Base-by-base conservation (phyloP, 23 tunicate species). In the Halocynthia aurantium region DNA sequence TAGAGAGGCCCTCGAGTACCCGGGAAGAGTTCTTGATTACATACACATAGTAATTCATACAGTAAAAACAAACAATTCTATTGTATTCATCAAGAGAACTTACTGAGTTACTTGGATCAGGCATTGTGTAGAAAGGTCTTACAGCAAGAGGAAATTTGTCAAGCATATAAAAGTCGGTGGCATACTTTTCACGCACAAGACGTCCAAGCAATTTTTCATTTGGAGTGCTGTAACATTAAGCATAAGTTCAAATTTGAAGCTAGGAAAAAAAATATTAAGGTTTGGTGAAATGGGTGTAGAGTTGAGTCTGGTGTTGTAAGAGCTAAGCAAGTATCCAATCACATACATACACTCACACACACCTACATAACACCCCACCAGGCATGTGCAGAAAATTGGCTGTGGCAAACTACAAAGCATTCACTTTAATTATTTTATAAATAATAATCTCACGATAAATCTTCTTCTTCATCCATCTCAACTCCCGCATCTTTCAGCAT, bases 41-140 rank as follows among this genome's bases (percentile, higher is more conserved):
- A 31, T 31, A 31, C 44, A 31, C 44, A 31, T 31, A 31, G 2
- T 31, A 31, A 31, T 31, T 58, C 15, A 1, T 58, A n/a, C 2
- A 31, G 44, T 31, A 31, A 31, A 31, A 31, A 31, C 44, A 31
- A 31, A 31, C 44, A 31, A 31, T 31, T 31, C 44, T 31, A 2
- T 31, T 31, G 44, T 31, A 31, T 31, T 31, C 44, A 31, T 31
- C 44, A 31, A 31, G 44, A 12, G 9, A 55, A 77, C 85, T 55
- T 78, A 90, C 96, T 31, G 89, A 81, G 55, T 96, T 83, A 13
- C 83, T 78, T 7, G 99, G 99, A 72, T 96, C 99, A 8, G 99
- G 99, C 99, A 96, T 96, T 7, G 99, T 96, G 81, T 96, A 96
- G 76, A 96, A 96, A 5, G 99, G 99, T 22, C 99, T 86, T 6